Percentiles rank a stretch among this genome's conserved stretches.
phyloP scores from a whole-genome alignment of 2,797 vertebrate genomes.

The Otolemur crassicaudatus region DNA sequence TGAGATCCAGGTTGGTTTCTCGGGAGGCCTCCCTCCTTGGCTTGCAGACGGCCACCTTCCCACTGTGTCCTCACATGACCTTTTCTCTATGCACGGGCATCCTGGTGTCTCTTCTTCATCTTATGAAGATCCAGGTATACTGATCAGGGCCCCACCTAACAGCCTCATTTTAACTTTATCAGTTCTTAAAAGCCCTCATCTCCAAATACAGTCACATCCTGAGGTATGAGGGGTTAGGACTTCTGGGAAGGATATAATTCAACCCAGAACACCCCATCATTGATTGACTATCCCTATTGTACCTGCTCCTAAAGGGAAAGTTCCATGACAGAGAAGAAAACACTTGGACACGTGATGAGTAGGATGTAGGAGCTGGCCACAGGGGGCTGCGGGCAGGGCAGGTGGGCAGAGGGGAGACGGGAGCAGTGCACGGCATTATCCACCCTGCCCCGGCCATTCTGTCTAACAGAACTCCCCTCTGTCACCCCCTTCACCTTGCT shows the following conservation, averaged over 20 bases:
- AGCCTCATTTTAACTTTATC: background rate
- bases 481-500: background rate
- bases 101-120: background rate
- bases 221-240: background rate
- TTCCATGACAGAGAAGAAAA: background rate
- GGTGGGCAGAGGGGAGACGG: accelerated
- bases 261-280: background rate
- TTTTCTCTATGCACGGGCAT: background rate
- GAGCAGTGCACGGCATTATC: accelerated
- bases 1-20: background rate
- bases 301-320: background rate
- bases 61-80: background rate
- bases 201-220: background rate
- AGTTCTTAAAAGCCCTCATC: background rate
- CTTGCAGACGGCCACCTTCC: background rate
- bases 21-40: background rate
- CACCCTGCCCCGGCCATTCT: background rate
- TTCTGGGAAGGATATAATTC: background rate
- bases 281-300: background rate
- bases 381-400: no score
- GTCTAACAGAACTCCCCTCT: background rate
- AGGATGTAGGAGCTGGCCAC: accelerated
- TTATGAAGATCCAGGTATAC: background rate
- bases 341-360: background rate
- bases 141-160: background rate